Evolutionary conservation across 2,797 vertebrate species (phyloP), one percentile per base, ranked within the genome.

Genomic region (Periophthalmus magnuspinnatus): DNA sequence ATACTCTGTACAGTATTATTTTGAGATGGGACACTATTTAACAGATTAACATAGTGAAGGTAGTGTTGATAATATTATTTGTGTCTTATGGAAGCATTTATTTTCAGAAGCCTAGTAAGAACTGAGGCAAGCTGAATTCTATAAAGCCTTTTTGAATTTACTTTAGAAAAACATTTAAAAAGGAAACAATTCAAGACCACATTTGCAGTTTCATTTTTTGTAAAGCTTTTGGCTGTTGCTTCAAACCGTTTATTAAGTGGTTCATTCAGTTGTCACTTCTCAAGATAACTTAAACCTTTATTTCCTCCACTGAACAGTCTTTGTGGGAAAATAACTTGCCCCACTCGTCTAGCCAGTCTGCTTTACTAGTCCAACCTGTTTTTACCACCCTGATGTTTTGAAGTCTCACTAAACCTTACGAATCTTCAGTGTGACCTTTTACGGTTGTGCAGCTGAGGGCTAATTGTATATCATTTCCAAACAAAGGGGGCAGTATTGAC

Each of bases 401-500:
- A 73, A 74, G 65, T 57, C 78, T 77, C 77, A 79, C 80, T 70
- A 65, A 32, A 66, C 28, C 41, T 45, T 32, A 66, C 85, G 77
- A 81, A 77, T 65, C 77, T 64, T 63, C 58, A 21, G 71, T 55
- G 36, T 81, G 86, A 86, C 82, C 84, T 88, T 61, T 84, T 81
- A 65, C 65, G 71, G 81, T 74, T 59, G 67, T 59, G 24, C 75
- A 75, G 67, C 70, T 34, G 65, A 75, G 74, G 41, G 60, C 71
- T 88, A 81, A 87, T 88, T 84, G 78, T 85, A 72, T 84, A 86
- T 88, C 70, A 88, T 85, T 32, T 83, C 75, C 58, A 82, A 84
- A 84, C 83, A 86, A 84, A 62, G 63, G 77, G 63, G 73, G 63
- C 75, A 75, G 80, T 65, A 63, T 83, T 83, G 70, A 81, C 67